A percentile compares a stretch with the other conserved stretches of the same genome.
Conservation (phyloP, 2,888 invertebrate species). For the Orchesella flavescens region DNA sequence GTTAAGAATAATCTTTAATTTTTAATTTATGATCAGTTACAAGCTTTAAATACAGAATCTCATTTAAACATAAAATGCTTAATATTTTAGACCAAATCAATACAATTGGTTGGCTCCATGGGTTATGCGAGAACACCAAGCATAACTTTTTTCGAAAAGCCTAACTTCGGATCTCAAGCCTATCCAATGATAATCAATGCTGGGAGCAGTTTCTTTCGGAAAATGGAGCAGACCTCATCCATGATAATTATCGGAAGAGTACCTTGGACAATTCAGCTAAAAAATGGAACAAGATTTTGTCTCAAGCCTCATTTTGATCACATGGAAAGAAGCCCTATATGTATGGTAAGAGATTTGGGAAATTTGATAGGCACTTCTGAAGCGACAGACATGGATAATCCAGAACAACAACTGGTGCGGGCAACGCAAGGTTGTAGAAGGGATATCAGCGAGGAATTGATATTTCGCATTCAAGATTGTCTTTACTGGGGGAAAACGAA, state of each 20-base stretch:
- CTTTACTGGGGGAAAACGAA: slow-evolving; percentile 22
- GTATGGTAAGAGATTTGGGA: slow-evolving; percentile 29
- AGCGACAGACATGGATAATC: background rate
- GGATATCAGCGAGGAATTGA: slow-evolving; percentile 5
- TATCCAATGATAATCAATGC: slow-evolving; percentile 34
- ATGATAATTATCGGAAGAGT: slow-evolving; percentile 24
- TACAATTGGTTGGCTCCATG: slow-evolving; percentile 41
- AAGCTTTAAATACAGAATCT: background rate
- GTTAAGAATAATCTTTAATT: background rate
- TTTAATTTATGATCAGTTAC: no score
- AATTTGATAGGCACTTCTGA: background rate
- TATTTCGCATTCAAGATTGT: slow-evolving; percentile 48
- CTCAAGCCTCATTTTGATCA: slow-evolving; percentile 40
- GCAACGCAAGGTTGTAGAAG: slow-evolving; percentile 42
- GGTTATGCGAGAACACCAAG: slow-evolving; percentile 16
- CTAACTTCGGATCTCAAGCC: slow-evolving; percentile 44
- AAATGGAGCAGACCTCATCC: slow-evolving; percentile 36
- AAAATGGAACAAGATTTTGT: slow-evolving; percentile 33
- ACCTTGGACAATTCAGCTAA: slow-evolving; percentile 27
- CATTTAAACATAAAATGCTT: slow-evolving; percentile 10
- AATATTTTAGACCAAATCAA: slow-evolving; percentile 47
- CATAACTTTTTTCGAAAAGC: slow-evolving; percentile 53
- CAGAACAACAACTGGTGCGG: background rate
- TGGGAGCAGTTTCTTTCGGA: slow-evolving; percentile 41
- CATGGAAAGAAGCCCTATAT: slow-evolving; percentile 19